These are phyloP conservation scores for Dendrophyllia cribrosa DNA, from an alignment of 64 coral and sea anemone species.

Conservation along the genomic window DNA sequence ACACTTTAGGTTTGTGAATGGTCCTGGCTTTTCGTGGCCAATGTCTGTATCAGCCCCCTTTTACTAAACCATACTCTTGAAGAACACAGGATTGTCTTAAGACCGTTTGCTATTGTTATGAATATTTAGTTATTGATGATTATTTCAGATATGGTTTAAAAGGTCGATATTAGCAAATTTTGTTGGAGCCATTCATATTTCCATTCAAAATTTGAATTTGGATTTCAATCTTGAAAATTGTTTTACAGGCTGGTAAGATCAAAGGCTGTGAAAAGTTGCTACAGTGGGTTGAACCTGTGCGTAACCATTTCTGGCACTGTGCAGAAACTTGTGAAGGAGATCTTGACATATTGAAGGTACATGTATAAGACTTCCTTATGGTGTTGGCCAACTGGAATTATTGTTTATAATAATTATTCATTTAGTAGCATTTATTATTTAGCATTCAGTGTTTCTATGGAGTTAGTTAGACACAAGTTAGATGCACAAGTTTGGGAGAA, in stretches of 20 bases:
- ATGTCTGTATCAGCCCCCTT: too few species aligned
- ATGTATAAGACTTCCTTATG: neutral
- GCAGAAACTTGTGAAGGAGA: constrained; percentile 30
- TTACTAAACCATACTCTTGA: too few species aligned
- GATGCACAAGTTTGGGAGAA: too few species aligned
- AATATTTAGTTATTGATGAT: constrained; percentile 10
- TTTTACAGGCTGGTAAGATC: constrained; percentile 40
- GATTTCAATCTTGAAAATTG: neutral
- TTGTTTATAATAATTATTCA: neutral
- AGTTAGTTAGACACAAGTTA: too few species aligned
- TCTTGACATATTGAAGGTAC: constrained; percentile 51
- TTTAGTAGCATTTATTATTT: neutral
- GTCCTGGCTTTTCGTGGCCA: too few species aligned
- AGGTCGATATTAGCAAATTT: too few species aligned
- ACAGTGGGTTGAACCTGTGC: constrained; percentile 64
- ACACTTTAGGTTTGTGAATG: too few species aligned
- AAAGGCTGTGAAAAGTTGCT: constrained; percentile 49
- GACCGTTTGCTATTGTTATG: neutral
- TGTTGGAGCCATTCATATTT: neutral
- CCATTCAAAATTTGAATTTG: constrained; percentile 1
- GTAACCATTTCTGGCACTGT: constrained; percentile 78
- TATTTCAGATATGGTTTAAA: too few species aligned
- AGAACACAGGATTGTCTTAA: too few species aligned
- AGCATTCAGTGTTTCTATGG: too few species aligned
- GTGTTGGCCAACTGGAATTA: too few species aligned